Evolutionary conservation across 2,113 vertebrate genomes (phyloP), one percentile per base, ranked within the genome.

Genomic region (Indicator maculatus): DNA sequence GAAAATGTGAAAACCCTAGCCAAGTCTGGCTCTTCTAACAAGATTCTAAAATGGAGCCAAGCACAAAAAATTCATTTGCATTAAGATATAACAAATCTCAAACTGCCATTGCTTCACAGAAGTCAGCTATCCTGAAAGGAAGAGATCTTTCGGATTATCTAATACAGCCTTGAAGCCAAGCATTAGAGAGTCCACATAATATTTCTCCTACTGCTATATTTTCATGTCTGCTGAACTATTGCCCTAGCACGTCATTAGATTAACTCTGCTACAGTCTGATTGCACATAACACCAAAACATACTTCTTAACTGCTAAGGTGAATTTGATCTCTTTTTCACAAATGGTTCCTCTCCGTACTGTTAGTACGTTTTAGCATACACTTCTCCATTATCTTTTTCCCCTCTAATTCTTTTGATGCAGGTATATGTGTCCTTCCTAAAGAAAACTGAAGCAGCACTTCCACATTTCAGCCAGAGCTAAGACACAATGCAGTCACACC

Each of bases 1-100:
- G 82, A 95, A 84, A 91, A 88, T 70, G 69, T 79, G 56, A 70
- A 79, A 83, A 64, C 50, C 23, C 18, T 69, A 88, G 69, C 9
- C 47, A 69, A 58, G 90, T 93, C 31, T 75, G 52, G 67, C 60
- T 94, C 93, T 91, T 93, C 72, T 81, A 95, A 87, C 52, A 44
- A 50, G 77, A 83, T 59, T 78, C 86, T 53, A 41, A 73, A 65
- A 59, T 7, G 26, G 44, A 36, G 41, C 39, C 52, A 39, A 52
- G 27, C 15, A 33, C 30, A 89, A 38, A 69, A 61, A 82, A 70
- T 38, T 33, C 6, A 63, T 92, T 93, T 96, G 92, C 93, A 95
- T 84, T 74, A 94, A 95, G 92, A 88, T 39, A 55, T 65, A 91
- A 96, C 71, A 83, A 93, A 36, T 87, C 31, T 45, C 41, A 80